Conservation (phyloP, 2,888 invertebrate genomes). For the Agrotis clavis region DNA sequence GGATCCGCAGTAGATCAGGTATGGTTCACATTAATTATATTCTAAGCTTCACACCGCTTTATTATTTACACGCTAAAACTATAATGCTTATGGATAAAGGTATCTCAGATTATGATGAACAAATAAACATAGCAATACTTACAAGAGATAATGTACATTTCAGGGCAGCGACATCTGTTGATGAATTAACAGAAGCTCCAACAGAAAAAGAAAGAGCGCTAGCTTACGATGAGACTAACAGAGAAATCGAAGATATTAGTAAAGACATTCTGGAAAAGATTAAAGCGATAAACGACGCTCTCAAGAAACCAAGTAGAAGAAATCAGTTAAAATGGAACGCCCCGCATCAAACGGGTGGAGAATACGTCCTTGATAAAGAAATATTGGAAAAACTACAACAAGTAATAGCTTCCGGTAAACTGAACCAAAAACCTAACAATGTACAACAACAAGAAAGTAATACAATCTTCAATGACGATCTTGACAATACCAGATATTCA, state of each 20-base stretch:
- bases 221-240: constrained; percentile 69
- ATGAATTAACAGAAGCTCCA: constrained; percentile 48
- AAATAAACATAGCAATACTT: constrained; percentile 27
- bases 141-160: constrained; percentile 66
- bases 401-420: constrained; percentile 81
- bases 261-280: constrained; percentile 91
- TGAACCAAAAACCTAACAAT: constrained; percentile 68
- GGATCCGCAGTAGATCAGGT: constrained; percentile 81
- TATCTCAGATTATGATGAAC: constrained; percentile 34
- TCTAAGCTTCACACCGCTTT: constrained; percentile 75
- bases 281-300: constrained; percentile 87
- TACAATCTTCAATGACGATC: constrained; percentile 46
- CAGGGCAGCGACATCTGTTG: constrained; percentile 70
- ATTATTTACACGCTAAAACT: constrained; percentile 65
- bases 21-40: constrained; percentile 78
- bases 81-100: constrained; percentile 69
- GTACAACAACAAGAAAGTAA: constrained; percentile 71
- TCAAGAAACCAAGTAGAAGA: constrained; percentile 79
- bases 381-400: constrained; percentile 83
- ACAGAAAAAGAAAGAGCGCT: constrained; percentile 73
- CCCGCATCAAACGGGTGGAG: constrained; percentile 73
- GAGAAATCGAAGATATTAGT: constrained; percentile 70
- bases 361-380: constrained; percentile 80
- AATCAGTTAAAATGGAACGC: constrained; percentile 76
- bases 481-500: constrained; percentile 66